Evolutionary conservation across 2,888 invertebrate species (phyloP).

Genomic region (Nebria salina): DNA sequence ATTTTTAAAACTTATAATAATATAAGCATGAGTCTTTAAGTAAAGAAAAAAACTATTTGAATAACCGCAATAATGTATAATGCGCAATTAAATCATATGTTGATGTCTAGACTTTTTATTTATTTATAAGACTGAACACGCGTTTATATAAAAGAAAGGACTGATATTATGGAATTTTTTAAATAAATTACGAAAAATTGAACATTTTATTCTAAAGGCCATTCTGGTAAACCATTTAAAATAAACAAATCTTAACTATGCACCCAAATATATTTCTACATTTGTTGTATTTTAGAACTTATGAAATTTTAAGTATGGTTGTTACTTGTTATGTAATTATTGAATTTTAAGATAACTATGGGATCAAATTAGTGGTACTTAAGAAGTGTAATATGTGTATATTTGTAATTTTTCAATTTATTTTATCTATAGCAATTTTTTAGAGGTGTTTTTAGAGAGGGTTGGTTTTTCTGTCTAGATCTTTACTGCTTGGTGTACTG

Average conservation of each 20-base stretch:
- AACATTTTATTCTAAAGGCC: too few species aligned
- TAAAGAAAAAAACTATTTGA: background rate
- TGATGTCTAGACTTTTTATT: background rate
- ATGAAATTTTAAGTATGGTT: background rate
- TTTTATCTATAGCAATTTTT: background rate
- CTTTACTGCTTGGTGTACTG: background rate
- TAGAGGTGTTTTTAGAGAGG: background rate
- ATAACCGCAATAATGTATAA: background rate
- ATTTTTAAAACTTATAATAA: background rate
- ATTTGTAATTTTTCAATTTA: background rate
- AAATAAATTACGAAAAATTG: too few species aligned
- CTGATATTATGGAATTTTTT: background rate
- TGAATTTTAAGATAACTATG: background rate
- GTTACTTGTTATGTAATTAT: background rate
- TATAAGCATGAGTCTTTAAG: background rate
- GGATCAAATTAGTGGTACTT: background rate
- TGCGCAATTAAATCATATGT: background rate
- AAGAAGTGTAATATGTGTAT: background rate
- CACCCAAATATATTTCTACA: background rate
- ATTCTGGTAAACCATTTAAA: background rate
- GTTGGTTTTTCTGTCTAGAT: background rate
- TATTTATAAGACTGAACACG: background rate
- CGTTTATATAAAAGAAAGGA: background rate
- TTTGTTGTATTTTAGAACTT: background rate
- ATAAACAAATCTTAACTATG: background rate